These are phyloP conservation scores for Danio kyathit DNA, from an alignment of 2,797 vertebrate species.

Conservation along the genomic window DNA sequence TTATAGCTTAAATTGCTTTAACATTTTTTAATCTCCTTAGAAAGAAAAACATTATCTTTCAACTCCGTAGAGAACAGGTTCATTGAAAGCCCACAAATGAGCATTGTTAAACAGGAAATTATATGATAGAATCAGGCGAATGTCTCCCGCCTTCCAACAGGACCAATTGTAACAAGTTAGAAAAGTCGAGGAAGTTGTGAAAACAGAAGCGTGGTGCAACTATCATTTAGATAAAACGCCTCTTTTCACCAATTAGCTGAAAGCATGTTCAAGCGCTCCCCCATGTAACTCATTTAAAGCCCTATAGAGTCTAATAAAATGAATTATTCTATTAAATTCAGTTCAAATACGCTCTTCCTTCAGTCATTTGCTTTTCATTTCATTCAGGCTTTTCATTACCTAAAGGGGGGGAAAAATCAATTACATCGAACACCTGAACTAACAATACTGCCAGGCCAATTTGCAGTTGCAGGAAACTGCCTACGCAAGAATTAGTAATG, in stretches of 20 bases:
- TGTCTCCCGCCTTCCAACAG: neutral
- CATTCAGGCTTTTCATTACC: conserved; percentile 74
- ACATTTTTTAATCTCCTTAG: too few species aligned
- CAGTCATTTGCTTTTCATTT: conserved; percentile 72
- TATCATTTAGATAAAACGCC: conserved; percentile 24
- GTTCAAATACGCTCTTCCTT: conserved; percentile 67
- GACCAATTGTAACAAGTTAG: conserved; percentile 2
- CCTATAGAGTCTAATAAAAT: conserved; percentile 26
- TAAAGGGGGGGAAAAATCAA: conserved; percentile 73
- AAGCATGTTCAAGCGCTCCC: conserved; percentile 26
- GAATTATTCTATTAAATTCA: conserved; percentile 28
- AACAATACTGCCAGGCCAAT: conserved; percentile 82
- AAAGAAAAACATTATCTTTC: too few species aligned
- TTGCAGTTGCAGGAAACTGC: conserved; percentile 76
- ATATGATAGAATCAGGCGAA: conserved; percentile 37
- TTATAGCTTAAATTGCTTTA: too few species aligned
- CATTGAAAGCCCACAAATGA: neutral
- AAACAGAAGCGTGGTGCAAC: conserved; percentile 16
- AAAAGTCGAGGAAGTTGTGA: conserved; percentile 16
- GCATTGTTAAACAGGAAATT: conserved; percentile 15
- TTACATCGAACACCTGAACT: conserved; percentile 84
- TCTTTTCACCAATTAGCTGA: conserved; percentile 41
- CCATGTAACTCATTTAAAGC: conserved; percentile 16
- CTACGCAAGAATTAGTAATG: conserved; percentile 81
- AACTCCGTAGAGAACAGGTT: too few species aligned